phyloP scores from a whole-genome alignment of 2,888 invertebrate species.

The Trissoscelio sp. region DNA sequence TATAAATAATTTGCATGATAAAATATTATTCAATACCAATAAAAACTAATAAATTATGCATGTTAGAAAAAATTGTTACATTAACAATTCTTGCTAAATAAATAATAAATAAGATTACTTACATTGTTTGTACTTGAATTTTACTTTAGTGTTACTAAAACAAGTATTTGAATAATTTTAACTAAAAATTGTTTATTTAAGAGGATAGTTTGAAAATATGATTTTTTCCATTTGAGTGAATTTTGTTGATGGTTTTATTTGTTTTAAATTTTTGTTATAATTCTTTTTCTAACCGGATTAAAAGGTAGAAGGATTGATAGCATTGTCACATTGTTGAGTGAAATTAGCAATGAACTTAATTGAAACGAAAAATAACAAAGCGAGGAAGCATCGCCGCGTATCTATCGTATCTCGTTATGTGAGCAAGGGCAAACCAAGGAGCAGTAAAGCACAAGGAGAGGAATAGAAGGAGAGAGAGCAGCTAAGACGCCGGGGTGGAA shows the following conservation, averaged over 20 bases:
- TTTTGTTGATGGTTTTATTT: background rate
- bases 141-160: no score
- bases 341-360: constrained; percentile 62
- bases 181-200: no score
- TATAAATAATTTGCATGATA: no score
- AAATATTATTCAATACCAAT: no score
- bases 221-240: no score
- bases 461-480: constrained; percentile 51
- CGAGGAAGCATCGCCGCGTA: constrained; percentile 54
- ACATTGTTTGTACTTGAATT: no score
- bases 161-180: no score
- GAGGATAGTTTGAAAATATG: no score
- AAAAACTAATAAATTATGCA: no score
- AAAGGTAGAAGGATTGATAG: background rate
- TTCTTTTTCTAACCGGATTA: constrained; percentile 2
- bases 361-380: constrained; percentile 65
- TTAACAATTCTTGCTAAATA: no score
- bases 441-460: constrained; percentile 60
- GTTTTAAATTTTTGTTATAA: background rate
- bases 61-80: no score
- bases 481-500: constrained; percentile 76
- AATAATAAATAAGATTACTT: no score
- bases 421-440: constrained; percentile 66
- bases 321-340: constrained; percentile 46
- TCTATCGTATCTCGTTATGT: constrained; percentile 65